Base-by-base conservation (phyloP, 53 echinoderm and acorn worm species). In the Astropecten irregularis region DNA sequence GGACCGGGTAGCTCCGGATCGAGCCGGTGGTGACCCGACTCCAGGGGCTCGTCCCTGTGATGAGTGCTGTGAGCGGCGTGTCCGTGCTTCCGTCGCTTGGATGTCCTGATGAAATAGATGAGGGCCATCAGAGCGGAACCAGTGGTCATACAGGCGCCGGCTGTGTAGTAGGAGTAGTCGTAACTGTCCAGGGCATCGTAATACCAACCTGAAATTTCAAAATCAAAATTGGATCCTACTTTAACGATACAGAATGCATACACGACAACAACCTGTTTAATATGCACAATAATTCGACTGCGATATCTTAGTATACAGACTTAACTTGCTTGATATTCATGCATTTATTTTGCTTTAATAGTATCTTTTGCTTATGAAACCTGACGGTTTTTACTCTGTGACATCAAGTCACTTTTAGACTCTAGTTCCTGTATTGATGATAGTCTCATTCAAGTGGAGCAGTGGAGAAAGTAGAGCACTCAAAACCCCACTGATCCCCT, bases 101-200 rank as follows among this genome's bases (percentile, higher is more conserved):
- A 42, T 32, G 20, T 19, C 48, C 61, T 60, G 29, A 77, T 27
- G 56, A 59, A 77, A 47, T 77, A 61, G 77, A 77, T 60, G 32
- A 77, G 22, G 3, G 61, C 4, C 47, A 61, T 59, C 31, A 77
- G 31, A 6, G 0, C 47, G 21, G 31, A 42, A 1, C 77, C 77
- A 9, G 77, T 11, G 29, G 44, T 48, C 62, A 77, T 60, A n/a
- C 59, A 31, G n/a, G 62, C 40, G n/a, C 77, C 60, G 15, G 82
- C 68, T 0, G 68, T 9, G 36, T 82, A 82, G 67, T 67, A 82
- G 22, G 82, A 66, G 44, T 67, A 66, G 30, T 82, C 68, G 40
- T 67, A 82, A 54, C 68, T 82, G 9, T 65, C 39, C 16, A 53
- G 38, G 4, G 66, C 39, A 40, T 68, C 82, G 19, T 67, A 82